Percentiles rank a stretch among this genome's conserved stretches.
Evolutionary conservation across 1,140 invertebrate species (phyloP).

Genomic region (Danaus melanippus): DNA sequence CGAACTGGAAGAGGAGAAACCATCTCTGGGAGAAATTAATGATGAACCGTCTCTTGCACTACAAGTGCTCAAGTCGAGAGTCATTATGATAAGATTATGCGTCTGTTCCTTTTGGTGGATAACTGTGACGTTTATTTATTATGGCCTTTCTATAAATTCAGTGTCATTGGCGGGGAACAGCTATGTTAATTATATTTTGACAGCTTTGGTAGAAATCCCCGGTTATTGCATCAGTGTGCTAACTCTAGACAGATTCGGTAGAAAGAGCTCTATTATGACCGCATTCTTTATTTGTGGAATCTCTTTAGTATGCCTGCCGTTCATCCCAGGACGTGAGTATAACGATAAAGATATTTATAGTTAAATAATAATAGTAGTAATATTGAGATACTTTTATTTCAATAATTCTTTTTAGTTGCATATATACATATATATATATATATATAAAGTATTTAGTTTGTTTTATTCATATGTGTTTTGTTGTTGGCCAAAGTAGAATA

Average conservation of each 20-base stretch:
- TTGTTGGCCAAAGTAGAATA: slow-evolving; percentile 13
- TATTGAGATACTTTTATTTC: background rate
- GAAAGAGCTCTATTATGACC: slow-evolving; percentile 72
- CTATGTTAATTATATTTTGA: slow-evolving; percentile 74
- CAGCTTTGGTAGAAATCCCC: slow-evolving; percentile 74
- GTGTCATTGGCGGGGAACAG: slow-evolving; percentile 77
- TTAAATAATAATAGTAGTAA: background rate
- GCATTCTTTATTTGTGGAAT: slow-evolving; percentile 63
- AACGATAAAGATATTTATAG: background rate
- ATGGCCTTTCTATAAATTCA: slow-evolving; percentile 79
- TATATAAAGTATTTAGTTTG: background rate
- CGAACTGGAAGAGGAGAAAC: background rate
- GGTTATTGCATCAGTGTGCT: slow-evolving; percentile 71
- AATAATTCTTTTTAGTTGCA: background rate
- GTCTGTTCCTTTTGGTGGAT: slow-evolving; percentile 83
- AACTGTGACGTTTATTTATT: slow-evolving; percentile 84
- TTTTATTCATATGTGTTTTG: background rate
- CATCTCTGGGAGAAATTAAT: slow-evolving; percentile 13
- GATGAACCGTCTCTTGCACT: slow-evolving; percentile 8
- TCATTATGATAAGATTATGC: slow-evolving; percentile 75
- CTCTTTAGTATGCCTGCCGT: slow-evolving; percentile 16
- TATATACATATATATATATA: no score
- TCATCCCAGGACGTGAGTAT: slow-evolving; percentile 44
- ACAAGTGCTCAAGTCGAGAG: slow-evolving; percentile 73
- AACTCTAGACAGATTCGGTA: slow-evolving; percentile 73